A percentile compares a stretch with the other conserved stretches of the same genome.
Conservation (phyloP, 2,797 vertebrate species). For the Clarias laeviceps region DNA sequence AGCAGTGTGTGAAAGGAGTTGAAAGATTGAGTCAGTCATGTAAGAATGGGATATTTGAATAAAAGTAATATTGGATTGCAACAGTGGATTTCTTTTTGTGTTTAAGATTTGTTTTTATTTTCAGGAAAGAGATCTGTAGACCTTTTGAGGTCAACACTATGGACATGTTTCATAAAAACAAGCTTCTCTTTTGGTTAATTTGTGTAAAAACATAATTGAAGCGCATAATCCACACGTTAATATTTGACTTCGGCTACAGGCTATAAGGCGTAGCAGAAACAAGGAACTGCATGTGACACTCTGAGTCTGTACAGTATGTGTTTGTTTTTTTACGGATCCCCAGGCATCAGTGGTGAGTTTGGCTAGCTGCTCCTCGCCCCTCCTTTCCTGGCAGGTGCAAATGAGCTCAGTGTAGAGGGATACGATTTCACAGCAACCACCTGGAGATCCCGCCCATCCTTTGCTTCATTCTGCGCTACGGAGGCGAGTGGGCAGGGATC, state of each 20-base stretch:
- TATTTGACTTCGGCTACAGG: conserved; percentile 21
- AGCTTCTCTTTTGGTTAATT: not conserved
- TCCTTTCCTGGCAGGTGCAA: conserved; percentile 55
- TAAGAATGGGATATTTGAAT: not conserved
- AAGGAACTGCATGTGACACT: not conserved
- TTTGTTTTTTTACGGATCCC: conserved; percentile 7
- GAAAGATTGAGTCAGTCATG: not conserved
- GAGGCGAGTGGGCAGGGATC: conserved; percentile 63
- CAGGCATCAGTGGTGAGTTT: conserved; percentile 8
- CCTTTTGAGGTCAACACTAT: not conserved
- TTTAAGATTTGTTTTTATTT: not conserved
- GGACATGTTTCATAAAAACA: not conserved
- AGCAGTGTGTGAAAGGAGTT: not conserved
- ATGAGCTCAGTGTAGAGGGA: conserved; percentile 52
- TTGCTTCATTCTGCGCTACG: conserved; percentile 48
- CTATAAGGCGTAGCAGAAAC: not conserved
- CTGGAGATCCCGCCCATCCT: conserved; percentile 64
- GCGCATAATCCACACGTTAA: not conserved
- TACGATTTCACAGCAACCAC: conserved; percentile 72
- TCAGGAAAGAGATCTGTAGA: not conserved
- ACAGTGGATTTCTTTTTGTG: not conserved
- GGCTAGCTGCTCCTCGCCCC: conserved; percentile 41
- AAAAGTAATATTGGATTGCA: not conserved
- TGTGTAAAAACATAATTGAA: not conserved
- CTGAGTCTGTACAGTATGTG: conserved; percentile 19